These are phyloP conservation scores for Rhizoglyphus robini DNA, from an alignment of 1,140 invertebrate genomes.

Conservation along the genomic window DNA sequence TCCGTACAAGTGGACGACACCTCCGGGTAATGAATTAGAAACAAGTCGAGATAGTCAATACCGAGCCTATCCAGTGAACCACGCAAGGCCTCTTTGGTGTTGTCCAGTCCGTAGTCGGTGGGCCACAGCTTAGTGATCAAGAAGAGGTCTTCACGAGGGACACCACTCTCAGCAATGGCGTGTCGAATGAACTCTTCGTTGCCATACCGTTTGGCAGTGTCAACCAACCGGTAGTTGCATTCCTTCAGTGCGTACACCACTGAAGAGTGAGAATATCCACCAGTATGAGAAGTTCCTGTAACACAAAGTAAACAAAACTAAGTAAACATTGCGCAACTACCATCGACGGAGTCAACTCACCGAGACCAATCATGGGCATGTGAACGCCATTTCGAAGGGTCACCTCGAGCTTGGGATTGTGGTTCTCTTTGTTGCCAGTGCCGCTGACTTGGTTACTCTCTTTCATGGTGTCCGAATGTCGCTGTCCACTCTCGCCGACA, in stretches of 20 bases:
- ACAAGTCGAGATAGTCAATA: constrained; percentile 33
- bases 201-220: constrained; percentile 68
- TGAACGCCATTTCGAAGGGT: constrained; percentile 23
- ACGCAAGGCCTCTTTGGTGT: constrained; percentile 29
- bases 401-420: neutral
- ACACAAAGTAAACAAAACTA: constrained; percentile 24
- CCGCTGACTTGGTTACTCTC: neutral
- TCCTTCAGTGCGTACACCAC: constrained; percentile 34
- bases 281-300: constrained; percentile 37
- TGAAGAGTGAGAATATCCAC: constrained; percentile 35
- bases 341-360: constrained; percentile 7
- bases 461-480: too few species aligned
- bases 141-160: constrained; percentile 31
- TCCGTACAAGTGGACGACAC: constrained; percentile 28
- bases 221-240: constrained; percentile 70
- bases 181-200: constrained; percentile 72
- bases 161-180: constrained; percentile 43
- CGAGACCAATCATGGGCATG: constrained; percentile 26
- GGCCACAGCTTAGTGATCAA: constrained; percentile 35
- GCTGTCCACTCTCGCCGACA: too few species aligned
- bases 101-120: constrained; percentile 31
- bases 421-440: neutral
- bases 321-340: neutral
- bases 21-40: constrained; percentile 35
- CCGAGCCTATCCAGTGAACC: constrained; percentile 32